These are phyloP conservation scores for Aurelia sp. DNA, from an alignment of 30 jellyfish, hydroid and myxozoan species.

Conservation along the genomic window DNA sequence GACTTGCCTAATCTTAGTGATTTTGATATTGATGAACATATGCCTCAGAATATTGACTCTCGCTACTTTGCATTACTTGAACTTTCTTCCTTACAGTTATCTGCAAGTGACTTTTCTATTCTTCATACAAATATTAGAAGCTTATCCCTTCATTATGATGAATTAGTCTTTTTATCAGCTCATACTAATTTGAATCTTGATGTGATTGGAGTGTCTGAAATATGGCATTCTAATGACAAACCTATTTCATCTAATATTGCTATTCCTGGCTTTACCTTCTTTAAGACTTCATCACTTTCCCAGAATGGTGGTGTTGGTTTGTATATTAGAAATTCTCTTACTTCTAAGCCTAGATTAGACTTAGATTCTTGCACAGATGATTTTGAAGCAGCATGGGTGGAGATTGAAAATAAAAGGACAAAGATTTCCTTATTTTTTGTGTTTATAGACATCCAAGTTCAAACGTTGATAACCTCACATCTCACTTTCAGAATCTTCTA, in stretches of 20 bases:
- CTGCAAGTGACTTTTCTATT: conserved; percentile 45
- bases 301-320: conserved; percentile 63
- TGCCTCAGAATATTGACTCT: no score
- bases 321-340: conserved; percentile 31
- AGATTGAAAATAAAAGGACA: not conserved
- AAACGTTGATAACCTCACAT: conserved; percentile 23
- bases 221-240: no score
- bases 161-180: conserved; percentile 38
- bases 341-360: conserved; percentile 41
- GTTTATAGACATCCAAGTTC: conserved; percentile 47
- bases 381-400: not conserved
- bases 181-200: conserved; percentile 32
- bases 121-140: conserved; percentile 43
- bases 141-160: conserved; percentile 62
- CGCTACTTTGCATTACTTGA: no score
- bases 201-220: no score
- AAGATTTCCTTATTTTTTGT: conserved; percentile 13
- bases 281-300: conserved; percentile 12
- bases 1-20: no score
- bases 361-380: conserved; percentile 19
- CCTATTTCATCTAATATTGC: no score
- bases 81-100: conserved; percentile 5
- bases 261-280: not conserved
- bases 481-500: conserved; percentile 18
- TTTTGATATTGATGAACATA: no score